Evolutionary conservation across 1,140 invertebrate genomes (phyloP).

Genomic region (Halyomorpha halys): DNA sequence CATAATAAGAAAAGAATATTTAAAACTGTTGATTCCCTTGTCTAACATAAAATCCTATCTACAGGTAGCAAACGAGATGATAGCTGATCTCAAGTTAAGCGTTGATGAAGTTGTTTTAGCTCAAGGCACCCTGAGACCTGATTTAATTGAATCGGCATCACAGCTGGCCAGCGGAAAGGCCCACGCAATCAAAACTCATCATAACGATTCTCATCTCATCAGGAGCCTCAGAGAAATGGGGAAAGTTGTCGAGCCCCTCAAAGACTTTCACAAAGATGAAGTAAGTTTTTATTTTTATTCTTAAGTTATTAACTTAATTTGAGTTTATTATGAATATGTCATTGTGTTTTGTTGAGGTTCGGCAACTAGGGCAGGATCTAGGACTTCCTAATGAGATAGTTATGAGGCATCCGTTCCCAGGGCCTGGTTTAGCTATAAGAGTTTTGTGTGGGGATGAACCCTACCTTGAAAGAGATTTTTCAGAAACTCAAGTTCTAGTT

Average conservation of each 20-base stretch:
- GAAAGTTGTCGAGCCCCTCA: slow-evolving; percentile 91
- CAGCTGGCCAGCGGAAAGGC: slow-evolving; percentile 71
- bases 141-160: slow-evolving; percentile 96
- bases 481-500: slow-evolving; percentile 86
- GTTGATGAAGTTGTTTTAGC: slow-evolving; percentile 77
- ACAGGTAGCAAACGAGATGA: slow-evolving; percentile 68
- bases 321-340: neutral
- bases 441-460: slow-evolving; percentile 93
- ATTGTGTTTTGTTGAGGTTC: slow-evolving; percentile 33
- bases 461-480: slow-evolving; percentile 90
- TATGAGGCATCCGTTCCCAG: slow-evolving; percentile 94
- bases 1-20: no score
- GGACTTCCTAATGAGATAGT: slow-evolving; percentile 79
- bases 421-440: slow-evolving; percentile 86
- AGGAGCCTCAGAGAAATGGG: slow-evolving; percentile 72
- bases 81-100: slow-evolving; percentile 68
- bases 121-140: slow-evolving; percentile 89
- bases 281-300: slow-evolving; percentile 42
- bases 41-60: no score
- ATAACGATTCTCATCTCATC: slow-evolving; percentile 97
- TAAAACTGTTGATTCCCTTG: no score
- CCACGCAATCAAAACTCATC: slow-evolving; percentile 98
- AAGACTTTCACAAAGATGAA: slow-evolving; percentile 99
- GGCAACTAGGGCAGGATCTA: slow-evolving; percentile 72
- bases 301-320: neutral